Conservation (phyloP, 2,888 invertebrate genomes). For the Stenotaenia linearis region DNA sequence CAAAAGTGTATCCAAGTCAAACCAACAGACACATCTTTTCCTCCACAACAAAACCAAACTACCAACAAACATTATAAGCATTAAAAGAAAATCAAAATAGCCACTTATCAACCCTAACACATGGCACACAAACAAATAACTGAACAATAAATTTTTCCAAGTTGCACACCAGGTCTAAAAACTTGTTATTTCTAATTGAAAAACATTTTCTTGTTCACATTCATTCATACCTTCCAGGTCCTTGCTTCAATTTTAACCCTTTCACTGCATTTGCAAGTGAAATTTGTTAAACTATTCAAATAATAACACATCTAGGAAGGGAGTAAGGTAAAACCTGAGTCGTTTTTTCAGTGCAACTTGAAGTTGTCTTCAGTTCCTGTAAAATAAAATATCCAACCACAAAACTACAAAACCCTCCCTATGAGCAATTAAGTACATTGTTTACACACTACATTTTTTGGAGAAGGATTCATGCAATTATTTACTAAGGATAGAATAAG, state of each 20-base stretch:
- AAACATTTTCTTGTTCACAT: background rate
- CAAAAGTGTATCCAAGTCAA: too few species aligned
- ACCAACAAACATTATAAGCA: background rate
- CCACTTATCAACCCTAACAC: background rate
- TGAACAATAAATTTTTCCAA: background rate
- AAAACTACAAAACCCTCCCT: background rate
- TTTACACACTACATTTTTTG: too few species aligned
- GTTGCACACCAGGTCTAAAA: background rate
- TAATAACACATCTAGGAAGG: background rate
- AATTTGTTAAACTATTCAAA: too few species aligned
- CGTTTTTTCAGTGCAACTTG: background rate
- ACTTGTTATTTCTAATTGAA: background rate
- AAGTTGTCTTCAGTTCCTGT: conserved; percentile 15
- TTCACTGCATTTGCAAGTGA: too few species aligned
- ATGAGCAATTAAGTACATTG: too few species aligned
- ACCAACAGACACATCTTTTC: too few species aligned
- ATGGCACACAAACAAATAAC: background rate
- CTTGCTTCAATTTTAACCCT: background rate
- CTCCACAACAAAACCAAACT: too few species aligned
- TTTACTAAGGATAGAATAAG: too few species aligned
- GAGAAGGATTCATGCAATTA: background rate
- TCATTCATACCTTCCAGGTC: conserved; percentile 2
- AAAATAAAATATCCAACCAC: conserved; percentile 31
- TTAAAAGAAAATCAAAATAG: too few species aligned
- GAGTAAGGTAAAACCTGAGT: too few species aligned